Percentiles rank a stretch among this genome's conserved stretches.
Evolutionary conservation across 2,888 invertebrate genomes (phyloP).

Genomic region (Torymus auratus): DNA sequence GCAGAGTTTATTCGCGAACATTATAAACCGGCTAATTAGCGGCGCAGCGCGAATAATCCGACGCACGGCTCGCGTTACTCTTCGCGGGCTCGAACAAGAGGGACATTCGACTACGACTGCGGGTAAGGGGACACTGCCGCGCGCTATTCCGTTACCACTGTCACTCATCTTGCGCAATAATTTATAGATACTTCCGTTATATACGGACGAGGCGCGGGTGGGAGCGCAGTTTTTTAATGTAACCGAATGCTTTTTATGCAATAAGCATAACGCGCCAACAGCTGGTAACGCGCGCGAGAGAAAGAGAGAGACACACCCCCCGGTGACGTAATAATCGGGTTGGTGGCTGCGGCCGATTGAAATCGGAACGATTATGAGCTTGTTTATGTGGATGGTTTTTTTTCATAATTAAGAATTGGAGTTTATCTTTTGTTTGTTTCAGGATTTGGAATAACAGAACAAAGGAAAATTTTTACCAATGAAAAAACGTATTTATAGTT

Average conservation of each 20-base stretch:
- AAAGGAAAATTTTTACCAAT: too few species aligned
- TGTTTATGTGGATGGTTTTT: too few species aligned
- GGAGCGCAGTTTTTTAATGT: neutral
- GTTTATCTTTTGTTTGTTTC: too few species aligned
- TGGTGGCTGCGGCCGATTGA: too few species aligned
- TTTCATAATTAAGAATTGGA: too few species aligned
- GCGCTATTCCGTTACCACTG: constrained; percentile 44
- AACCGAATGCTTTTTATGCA: constrained; percentile 27
- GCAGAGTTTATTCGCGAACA: neutral
- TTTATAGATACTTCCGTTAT: constrained; percentile 38
- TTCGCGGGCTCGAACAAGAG: constrained; percentile 9
- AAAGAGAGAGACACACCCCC: too few species aligned
- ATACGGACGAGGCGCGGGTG: too few species aligned
- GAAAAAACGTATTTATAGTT: too few species aligned
- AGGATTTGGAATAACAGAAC: too few species aligned
- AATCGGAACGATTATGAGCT: too few species aligned
- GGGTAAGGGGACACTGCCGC: constrained; percentile 43
- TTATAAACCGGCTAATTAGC: constrained; percentile 37
- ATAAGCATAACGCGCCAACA: neutral
- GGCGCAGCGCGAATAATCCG: constrained; percentile 23
- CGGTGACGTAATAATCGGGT: too few species aligned
- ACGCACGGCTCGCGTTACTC: constrained; percentile 24
- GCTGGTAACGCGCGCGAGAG: too few species aligned
- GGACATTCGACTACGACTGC: constrained; percentile 4
- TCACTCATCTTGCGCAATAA: constrained; percentile 48